These are phyloP conservation scores for Drepana falcataria DNA, from an alignment of 2,888 invertebrate species.

Conservation along the genomic window DNA sequence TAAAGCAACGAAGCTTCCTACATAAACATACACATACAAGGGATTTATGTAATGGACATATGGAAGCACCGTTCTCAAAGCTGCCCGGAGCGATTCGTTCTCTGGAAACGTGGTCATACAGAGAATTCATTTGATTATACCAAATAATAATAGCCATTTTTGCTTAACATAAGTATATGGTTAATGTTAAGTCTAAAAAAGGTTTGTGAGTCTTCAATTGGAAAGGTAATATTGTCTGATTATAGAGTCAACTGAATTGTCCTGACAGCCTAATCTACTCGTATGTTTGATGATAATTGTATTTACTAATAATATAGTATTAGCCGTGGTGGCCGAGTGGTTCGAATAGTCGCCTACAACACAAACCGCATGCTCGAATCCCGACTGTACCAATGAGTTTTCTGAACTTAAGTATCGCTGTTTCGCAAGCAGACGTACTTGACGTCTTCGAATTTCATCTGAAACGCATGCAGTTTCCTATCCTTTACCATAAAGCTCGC, in stretches of 20 bases:
- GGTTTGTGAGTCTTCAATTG: neutral
- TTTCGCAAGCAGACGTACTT: no score
- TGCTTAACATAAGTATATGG: neutral
- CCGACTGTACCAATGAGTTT: no score
- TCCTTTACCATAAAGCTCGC: no score
- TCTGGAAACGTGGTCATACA: neutral
- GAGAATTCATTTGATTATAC: neutral
- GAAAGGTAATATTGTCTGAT: neutral
- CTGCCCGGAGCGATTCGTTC: conserved; percentile 7
- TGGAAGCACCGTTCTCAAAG: conserved; percentile 14
- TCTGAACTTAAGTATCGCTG: no score
- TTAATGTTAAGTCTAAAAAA: neutral
- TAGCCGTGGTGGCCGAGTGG: no score
- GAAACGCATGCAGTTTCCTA: no score
- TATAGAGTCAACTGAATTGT: neutral
- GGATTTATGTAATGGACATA: conserved; percentile 12
- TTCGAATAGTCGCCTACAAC: no score
- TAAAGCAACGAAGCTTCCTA: neutral
- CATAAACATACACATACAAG: neutral
- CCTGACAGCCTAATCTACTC: no score
- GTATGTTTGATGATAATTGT: no score
- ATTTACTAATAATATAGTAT: no score
- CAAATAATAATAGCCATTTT: neutral
- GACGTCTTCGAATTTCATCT: no score
- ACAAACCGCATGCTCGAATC: no score